Evolutionary conservation across 2,888 invertebrate species (phyloP).

Genomic region (Lithophane leautieri): DNA sequence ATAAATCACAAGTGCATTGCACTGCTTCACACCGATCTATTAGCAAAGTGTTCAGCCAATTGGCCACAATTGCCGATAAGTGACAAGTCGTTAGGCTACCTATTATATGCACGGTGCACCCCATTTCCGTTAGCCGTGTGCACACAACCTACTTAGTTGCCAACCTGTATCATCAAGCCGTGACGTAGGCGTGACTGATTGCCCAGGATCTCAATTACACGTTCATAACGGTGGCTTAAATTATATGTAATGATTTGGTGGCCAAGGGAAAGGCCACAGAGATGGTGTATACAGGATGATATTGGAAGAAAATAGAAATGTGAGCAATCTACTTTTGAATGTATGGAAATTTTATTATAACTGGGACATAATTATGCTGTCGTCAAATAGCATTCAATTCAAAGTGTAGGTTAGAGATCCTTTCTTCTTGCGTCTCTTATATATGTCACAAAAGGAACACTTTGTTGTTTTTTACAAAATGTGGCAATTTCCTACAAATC

Average conservation of each 20-base stretch:
- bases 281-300: too few relatives aligned
- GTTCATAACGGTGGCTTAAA: not conserved
- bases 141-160: not conserved
- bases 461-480: not conserved
- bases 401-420: not conserved
- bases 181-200: slow-evolving; percentile 11
- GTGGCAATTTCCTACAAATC: not conserved
- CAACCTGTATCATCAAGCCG: not conserved
- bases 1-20: slow-evolving; percentile 44
- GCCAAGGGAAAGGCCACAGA: not conserved
- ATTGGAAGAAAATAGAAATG: not conserved
- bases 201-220: not conserved
- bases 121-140: slow-evolving; percentile 23
- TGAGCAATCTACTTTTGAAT: not conserved
- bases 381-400: not conserved
- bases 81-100: slow-evolving; percentile 22
- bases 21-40: slow-evolving; percentile 54
- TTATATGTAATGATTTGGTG: slow-evolving; percentile 2
- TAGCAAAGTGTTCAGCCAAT: slow-evolving; percentile 40
- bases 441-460: not conserved
- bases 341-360: not conserved
- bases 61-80: slow-evolving; percentile 46
- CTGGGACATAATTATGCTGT: not conserved
- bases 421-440: not conserved
- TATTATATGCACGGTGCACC: slow-evolving; percentile 43